Base-by-base conservation (phyloP, 92 coral and sea anemone species). In the Bergia sp. region DNA sequence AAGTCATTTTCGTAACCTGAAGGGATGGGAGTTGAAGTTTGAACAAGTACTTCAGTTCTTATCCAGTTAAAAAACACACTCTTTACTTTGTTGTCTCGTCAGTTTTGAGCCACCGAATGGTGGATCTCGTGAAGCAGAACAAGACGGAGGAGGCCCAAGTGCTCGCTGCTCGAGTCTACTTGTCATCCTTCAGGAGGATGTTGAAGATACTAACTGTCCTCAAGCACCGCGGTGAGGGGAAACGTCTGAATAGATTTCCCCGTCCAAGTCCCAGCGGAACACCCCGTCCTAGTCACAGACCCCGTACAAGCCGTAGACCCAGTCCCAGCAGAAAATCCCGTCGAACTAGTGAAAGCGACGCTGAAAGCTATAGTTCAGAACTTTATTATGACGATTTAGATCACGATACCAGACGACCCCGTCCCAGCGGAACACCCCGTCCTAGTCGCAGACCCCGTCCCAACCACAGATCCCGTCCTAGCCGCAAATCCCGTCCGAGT, bases 81-180 rank as follows among this genome's bases (percentile, higher is more conserved):
- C 10, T 57, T 13, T 21, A 57, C 15, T n/a, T 77, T 77, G 20
- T 12, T 53, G 10, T 55, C 12, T 36, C 10, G n/a, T 53, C 44
- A 80, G 84, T 80, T 9, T 13, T 80, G 67, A 58, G 67, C n/a
- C 45, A 36, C 69, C 47, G 21, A 55, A 29, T 80, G 69, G 45
- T 80, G 69, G 7, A 13, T 50, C 23, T 80, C 23, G 69, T 80
- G 9, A 21, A 36, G 20, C 71, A 55, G 1, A 37, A 80, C 44
- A 80, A 80, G 21, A 40, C n/a, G 45, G 69, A 80, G 23, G 11
- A 23, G 45, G 84, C 69, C 84, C 84, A 80, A 80, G 69, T 80
- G 29, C 38, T 80, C 43, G 84, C 84, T 1, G 84, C 72, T 37
- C 84, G 71, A 36, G 29, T 71, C 44, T 80, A 80, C 45, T 3